Evolutionary conservation across 2,113 vertebrate genomes (phyloP).

Genomic region (Nycticebus coucang): DNA sequence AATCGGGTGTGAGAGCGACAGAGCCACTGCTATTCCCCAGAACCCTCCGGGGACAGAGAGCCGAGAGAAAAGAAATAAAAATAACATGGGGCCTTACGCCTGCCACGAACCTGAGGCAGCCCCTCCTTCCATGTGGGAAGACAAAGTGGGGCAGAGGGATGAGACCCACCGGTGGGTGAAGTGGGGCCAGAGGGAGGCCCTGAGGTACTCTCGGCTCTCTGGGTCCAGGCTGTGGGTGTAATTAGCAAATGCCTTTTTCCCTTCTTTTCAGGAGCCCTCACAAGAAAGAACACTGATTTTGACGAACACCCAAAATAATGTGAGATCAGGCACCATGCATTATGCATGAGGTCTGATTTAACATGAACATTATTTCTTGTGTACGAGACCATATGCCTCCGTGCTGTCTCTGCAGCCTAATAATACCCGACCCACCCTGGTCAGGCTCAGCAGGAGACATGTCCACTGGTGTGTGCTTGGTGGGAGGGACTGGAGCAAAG

Average conservation of each 20-base stretch:
- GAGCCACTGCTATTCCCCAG: constrained; percentile 57
- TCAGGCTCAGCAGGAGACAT: constrained; percentile 54
- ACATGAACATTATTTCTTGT: constrained; percentile 70
- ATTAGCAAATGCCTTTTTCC: constrained; percentile 68
- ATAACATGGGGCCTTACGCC: constrained; percentile 74
- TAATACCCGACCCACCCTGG: constrained; percentile 60
- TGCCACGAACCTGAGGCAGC: constrained; percentile 64
- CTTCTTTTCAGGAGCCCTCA: constrained; percentile 79
- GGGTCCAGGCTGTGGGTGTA: background rate
- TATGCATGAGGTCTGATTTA: constrained; percentile 80
- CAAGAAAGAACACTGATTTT: constrained; percentile 75
- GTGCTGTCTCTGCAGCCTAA: constrained; percentile 68
- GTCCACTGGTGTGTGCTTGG: constrained; percentile 44
- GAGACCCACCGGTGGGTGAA: constrained; percentile 22
- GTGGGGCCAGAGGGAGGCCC: constrained; percentile 9
- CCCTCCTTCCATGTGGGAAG: constrained; percentile 65
- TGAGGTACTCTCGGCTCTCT: background rate
- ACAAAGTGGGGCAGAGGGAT: constrained; percentile 42
- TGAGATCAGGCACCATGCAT: constrained; percentile 75
- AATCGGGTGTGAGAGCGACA: constrained; percentile 70
- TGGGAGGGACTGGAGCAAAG: background rate
- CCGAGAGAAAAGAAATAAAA: constrained; percentile 68
- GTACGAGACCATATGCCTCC: constrained; percentile 65
- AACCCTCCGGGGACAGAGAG: constrained; percentile 69
- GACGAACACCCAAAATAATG: constrained; percentile 81